Evolutionary conservation across 2,113 vertebrate genomes (phyloP), one percentile per base, ranked within the genome.

Genomic region (Bothrops jararaca): DNA sequence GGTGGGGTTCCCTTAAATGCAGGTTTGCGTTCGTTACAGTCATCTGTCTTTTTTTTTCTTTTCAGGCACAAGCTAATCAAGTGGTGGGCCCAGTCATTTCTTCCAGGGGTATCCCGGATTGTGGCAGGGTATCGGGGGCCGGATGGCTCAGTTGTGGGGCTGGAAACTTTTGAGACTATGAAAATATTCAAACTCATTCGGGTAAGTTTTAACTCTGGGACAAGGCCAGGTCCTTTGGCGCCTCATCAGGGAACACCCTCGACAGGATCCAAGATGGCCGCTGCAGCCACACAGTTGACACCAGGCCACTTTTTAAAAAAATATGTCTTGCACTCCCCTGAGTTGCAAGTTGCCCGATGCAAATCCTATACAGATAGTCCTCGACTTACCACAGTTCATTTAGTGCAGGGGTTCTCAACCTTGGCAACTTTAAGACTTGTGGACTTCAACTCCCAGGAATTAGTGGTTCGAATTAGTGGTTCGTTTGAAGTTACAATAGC

Each of bases 21-120:
- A 86, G 54, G 5, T 86, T 26, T n/a, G 13, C 10, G 4, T 20
- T 24, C 13, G 11, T 10, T 42, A 5, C 7, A 26, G 4, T 4
- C 13, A 29, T 48, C 48, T 15, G 69, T 3, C 26, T 18, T 58
- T 24, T 58, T 24, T 50, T 22, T 89, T 91, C 45, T 87, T 34
- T n/a, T 88, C 95, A 99, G 99, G 95, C 98, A 98, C 95, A 99
- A 99, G 93, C 97, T 99, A 26, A 97, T 99, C 48, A 99, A 99
- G 89, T 99, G 99, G 99, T 99, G 99, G 99, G 98, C 98, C 5
- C 99, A 99, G 97, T 99, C 98, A 0, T 99, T 99, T 93, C 98
- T 99, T 50, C 98, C 97, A 0, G 99, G 98, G 2, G 98, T 99
- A 89, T 98, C 98, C 1, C 97, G 97, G 10, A 97, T 99, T 0